These are phyloP conservation scores for Amphiduros pacificus DNA, from an alignment of 2,888 invertebrate genomes.

Conservation along the genomic window DNA sequence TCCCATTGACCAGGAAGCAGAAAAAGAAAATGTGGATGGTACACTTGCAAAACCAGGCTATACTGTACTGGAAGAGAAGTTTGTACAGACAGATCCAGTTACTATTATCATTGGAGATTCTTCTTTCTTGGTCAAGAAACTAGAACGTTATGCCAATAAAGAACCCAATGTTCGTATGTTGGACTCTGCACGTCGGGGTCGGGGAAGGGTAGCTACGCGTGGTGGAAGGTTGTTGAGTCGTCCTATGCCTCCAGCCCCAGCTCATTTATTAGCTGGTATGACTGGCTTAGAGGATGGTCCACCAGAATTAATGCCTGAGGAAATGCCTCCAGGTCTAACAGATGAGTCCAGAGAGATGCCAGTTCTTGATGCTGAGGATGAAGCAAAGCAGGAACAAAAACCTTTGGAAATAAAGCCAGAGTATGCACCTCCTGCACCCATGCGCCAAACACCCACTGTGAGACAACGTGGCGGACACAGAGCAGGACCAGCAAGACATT, in stretches of 20 bases:
- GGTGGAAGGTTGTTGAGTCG: constrained; percentile 5
- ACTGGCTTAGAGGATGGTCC: constrained; percentile 5
- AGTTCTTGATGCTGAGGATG: constrained; percentile 5
- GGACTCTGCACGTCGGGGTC: neutral
- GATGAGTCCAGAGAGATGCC: constrained; percentile 6
- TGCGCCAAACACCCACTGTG: neutral
- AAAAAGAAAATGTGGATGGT: neutral
- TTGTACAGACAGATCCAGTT: constrained; percentile 33
- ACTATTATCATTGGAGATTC: constrained; percentile 38
- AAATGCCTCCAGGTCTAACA: neutral
- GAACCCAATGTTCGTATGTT: constrained; percentile 6
- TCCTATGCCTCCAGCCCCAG: neutral
- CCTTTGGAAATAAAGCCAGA: neutral
- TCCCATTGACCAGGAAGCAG: neutral
- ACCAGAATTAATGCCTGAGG: constrained; percentile 4
- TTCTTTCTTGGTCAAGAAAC: constrained; percentile 32
- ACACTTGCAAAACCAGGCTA: too few relatives aligned
- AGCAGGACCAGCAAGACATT: too few relatives aligned
- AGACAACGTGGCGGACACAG: constrained; percentile 1
- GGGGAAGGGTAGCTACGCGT: neutral
- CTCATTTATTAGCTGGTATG: too few relatives aligned
- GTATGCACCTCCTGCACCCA: constrained; percentile 6
- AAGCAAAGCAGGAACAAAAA: neutral
- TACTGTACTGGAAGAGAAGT: constrained; percentile 4
- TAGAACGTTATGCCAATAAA: constrained; percentile 22